Evolutionary conservation across 2,888 invertebrate genomes (phyloP).

Genomic region (Acleris cristana): DNA sequence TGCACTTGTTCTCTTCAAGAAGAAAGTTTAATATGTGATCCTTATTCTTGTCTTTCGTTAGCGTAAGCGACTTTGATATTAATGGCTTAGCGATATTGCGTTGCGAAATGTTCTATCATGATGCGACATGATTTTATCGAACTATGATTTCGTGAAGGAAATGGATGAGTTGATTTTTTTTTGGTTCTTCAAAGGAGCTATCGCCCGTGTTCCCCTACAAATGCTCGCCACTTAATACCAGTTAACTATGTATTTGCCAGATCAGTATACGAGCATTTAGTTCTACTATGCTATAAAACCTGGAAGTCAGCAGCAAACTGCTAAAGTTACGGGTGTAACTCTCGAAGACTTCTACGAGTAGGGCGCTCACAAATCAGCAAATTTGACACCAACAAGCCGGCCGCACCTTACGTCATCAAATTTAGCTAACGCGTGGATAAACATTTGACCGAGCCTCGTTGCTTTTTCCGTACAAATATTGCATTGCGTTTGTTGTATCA

Average conservation of each 20-base stretch:
- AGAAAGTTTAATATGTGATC: too few relatives aligned
- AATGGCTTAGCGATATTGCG: too few relatives aligned
- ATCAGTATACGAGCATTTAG: conserved; percentile 6
- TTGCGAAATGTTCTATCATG: too few relatives aligned
- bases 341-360: conserved; percentile 45
- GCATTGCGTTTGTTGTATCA: conserved; percentile 56
- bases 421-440: conserved; percentile 81
- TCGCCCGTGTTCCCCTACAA: neutral
- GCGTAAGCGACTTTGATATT: too few relatives aligned
- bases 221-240: neutral
- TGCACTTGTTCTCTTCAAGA: too few relatives aligned
- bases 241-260: conserved; percentile 11
- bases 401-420: conserved; percentile 81
- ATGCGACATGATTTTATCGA: too few relatives aligned
- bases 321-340: conserved; percentile 58
- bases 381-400: conserved; percentile 70
- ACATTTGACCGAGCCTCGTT: conserved; percentile 75
- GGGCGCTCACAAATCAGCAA: conserved; percentile 71
- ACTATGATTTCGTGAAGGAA: too few relatives aligned
- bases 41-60: too few relatives aligned
- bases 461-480: conserved; percentile 74
- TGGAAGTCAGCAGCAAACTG: conserved; percentile 49
- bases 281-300: neutral
- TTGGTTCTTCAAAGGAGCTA: neutral
- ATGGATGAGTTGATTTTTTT: too few relatives aligned